These are phyloP conservation scores for Macrophya alboannulata DNA, from an alignment of 2,888 invertebrate species.

Conservation along the genomic window DNA sequence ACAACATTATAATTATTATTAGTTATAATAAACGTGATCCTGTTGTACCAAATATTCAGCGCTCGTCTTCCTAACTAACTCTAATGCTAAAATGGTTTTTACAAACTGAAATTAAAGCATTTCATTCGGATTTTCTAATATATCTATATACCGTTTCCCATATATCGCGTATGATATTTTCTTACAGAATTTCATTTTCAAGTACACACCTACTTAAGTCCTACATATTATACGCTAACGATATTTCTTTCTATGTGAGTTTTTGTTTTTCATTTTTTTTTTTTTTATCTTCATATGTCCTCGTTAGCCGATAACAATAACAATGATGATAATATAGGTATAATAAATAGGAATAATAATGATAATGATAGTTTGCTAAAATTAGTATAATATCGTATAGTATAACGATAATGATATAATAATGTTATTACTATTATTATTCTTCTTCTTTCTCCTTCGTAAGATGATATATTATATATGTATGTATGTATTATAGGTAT, in stretches of 20 bases:
- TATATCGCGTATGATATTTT: slow-evolving; percentile 20
- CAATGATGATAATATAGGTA: slow-evolving; percentile 41
- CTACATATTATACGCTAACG: slow-evolving; percentile 45
- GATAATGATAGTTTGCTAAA: slow-evolving; percentile 42
- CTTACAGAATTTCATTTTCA: slow-evolving; percentile 47
- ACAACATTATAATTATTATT: neutral
- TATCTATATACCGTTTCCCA: slow-evolving; percentile 12
- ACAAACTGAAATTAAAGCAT: slow-evolving; percentile 50
- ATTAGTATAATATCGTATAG: slow-evolving; percentile 34
- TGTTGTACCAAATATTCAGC: neutral
- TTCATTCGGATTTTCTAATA: slow-evolving; percentile 19
- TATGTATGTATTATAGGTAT: neutral
- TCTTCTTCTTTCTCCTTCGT: neutral
- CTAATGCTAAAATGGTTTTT: slow-evolving; percentile 42
- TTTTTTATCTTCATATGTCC: slow-evolving; percentile 12
- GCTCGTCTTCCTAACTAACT: slow-evolving; percentile 34
- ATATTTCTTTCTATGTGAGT: slow-evolving; percentile 36
- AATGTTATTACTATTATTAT: slow-evolving; percentile 46
- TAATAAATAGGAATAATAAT: slow-evolving; percentile 46
- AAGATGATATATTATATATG: slow-evolving; percentile 36
- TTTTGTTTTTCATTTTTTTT: neutral
- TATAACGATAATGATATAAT: slow-evolving; percentile 41
- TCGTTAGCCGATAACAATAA: slow-evolving; percentile 42
- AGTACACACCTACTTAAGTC: slow-evolving; percentile 48
- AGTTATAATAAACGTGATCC: neutral